Evolutionary conservation across 2,888 invertebrate species (phyloP).

Genomic region (Yponomeuta evonymella): DNA sequence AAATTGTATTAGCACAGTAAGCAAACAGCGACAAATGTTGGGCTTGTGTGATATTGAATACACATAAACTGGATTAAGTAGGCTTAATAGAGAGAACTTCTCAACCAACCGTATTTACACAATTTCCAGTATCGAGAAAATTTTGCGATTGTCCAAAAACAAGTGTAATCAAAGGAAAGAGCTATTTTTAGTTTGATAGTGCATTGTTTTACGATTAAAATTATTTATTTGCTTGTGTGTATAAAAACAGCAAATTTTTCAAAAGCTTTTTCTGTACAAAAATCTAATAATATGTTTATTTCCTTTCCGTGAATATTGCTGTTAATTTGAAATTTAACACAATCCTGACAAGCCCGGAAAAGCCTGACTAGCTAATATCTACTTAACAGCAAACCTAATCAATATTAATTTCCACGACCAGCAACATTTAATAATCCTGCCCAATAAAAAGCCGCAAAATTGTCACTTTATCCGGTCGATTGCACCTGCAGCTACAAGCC

Average conservation of each 20-base stretch:
- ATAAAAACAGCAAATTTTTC: too few relatives aligned
- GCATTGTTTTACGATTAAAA: too few relatives aligned
- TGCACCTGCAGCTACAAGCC: conserved; percentile 24
- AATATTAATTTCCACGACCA: conserved; percentile 2
- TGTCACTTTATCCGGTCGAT: conserved; percentile 3
- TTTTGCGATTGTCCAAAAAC: background rate
- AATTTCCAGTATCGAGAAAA: background rate
- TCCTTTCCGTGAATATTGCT: too few relatives aligned
- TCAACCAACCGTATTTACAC: background rate
- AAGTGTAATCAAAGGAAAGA: background rate
- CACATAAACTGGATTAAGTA: conserved; percentile 12
- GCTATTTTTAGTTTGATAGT: too few relatives aligned
- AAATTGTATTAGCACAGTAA: conserved; percentile 59
- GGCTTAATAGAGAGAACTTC: background rate
- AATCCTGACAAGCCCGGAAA: too few relatives aligned
- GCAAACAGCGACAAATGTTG: conserved; percentile 52
- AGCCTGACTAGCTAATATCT: too few relatives aligned
- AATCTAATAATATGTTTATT: too few relatives aligned
- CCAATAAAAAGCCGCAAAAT: conserved; percentile 16
- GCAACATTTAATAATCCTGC: background rate
- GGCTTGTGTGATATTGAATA: conserved; percentile 54
- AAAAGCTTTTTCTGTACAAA: too few relatives aligned
- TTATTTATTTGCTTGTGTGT: too few relatives aligned
- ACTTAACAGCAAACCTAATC: conserved; percentile 6
- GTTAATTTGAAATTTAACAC: too few relatives aligned